Conservation (phyloP, 92 coral and sea anemone genomes). For the Micromussa lordhowensis region DNA sequence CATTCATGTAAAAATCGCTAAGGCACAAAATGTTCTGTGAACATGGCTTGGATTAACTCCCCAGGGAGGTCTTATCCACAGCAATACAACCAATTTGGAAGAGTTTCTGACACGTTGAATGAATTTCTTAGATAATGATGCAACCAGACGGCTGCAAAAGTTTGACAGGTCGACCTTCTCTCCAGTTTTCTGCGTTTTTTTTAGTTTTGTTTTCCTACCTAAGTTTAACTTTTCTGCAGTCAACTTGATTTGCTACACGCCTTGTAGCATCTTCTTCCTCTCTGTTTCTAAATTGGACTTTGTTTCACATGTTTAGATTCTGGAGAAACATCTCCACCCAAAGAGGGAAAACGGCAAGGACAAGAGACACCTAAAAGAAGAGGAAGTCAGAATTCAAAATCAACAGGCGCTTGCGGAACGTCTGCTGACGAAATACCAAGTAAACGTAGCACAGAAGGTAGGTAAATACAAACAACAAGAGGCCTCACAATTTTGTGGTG, state of each 20-base stretch:
- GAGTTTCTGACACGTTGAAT: background rate
- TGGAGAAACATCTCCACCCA: background rate
- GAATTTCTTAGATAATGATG: too few species aligned
- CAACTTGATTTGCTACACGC: background rate
- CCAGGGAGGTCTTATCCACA: background rate
- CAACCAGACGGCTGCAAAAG: too few species aligned
- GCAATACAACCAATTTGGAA: background rate
- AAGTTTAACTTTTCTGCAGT: background rate
- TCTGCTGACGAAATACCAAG: slow-evolving; percentile 14
- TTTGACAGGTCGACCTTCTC: too few species aligned
- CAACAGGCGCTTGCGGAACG: slow-evolving; percentile 12
- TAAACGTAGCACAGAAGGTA: background rate
- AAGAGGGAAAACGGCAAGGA: background rate
- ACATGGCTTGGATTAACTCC: background rate
- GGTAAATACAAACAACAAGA: background rate
- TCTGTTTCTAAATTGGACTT: background rate
- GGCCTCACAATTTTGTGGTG: background rate
- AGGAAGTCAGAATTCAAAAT: background rate
- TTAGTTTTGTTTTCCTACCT: too few species aligned
- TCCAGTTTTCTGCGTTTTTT: too few species aligned
- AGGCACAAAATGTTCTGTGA: too few species aligned
- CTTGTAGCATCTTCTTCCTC: background rate
- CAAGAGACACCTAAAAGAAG: background rate
- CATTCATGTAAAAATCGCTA: too few species aligned
- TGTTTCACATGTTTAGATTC: background rate